Evolutionary conservation across 1,140 invertebrate genomes (phyloP).

Genomic region (Proctacanthus coquilletti): DNA sequence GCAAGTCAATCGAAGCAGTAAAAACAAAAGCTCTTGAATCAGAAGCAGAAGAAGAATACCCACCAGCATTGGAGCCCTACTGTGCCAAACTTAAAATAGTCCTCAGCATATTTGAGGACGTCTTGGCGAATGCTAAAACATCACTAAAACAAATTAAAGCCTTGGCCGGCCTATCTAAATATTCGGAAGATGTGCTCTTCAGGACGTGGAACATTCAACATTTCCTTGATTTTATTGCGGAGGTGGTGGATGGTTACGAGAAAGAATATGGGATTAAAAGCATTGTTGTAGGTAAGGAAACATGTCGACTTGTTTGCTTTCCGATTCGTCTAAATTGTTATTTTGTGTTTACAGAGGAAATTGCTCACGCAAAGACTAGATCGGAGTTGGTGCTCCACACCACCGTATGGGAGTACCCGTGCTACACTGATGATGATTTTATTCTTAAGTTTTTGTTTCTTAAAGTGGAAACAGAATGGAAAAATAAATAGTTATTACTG

Average conservation of each 20-base stretch:
- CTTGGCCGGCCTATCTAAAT: constrained; percentile 11
- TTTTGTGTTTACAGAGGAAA: constrained; percentile 10
- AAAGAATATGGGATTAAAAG: constrained; percentile 14
- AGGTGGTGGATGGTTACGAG: constrained; percentile 14
- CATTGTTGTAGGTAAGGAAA: constrained; percentile 14
- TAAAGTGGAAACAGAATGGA: constrained; percentile 16
- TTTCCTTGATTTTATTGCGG: constrained; percentile 17
- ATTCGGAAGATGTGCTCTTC: constrained; percentile 12
- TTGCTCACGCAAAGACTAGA: constrained; percentile 15
- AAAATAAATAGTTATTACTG: too few species aligned
- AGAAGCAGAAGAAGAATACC: constrained; percentile 10
- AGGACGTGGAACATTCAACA: constrained; percentile 16
- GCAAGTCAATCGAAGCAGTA: constrained; percentile 18
- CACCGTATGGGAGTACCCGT: constrained; percentile 21
- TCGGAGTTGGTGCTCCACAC: constrained; percentile 14
- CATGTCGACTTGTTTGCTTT: neutral
- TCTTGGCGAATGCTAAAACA: constrained; percentile 13
- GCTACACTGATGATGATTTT: constrained; percentile 16
- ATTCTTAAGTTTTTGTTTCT: constrained; percentile 15
- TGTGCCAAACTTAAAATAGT: constrained; percentile 21
- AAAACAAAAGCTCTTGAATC: constrained; percentile 16
- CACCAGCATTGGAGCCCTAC: constrained; percentile 11
- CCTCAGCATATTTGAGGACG: constrained; percentile 19
- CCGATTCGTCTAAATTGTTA: neutral
- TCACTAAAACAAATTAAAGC: constrained; percentile 13